These are phyloP conservation scores for Porites cylindrica DNA, from an alignment of 92 coral and sea anemone species.

Conservation along the genomic window DNA sequence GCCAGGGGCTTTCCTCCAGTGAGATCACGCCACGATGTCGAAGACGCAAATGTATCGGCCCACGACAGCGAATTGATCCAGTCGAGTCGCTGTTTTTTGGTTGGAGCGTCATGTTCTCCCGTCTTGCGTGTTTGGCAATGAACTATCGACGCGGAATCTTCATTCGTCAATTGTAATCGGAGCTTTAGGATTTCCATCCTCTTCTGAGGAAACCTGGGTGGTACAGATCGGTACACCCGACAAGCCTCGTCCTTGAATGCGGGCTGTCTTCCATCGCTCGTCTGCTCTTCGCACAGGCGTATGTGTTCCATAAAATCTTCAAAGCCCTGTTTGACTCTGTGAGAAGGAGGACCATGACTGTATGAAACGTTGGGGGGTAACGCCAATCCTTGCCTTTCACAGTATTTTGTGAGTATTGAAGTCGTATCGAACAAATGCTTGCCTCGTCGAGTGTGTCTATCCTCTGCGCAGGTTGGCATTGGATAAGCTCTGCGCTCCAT, in stretches of 20 bases:
- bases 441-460: no score
- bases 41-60: no score
- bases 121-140: background rate
- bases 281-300: background rate
- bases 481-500: no score
- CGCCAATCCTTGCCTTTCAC: no score
- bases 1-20: no score
- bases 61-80: no score
- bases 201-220: background rate
- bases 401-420: no score
- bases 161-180: background rate
- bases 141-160: background rate
- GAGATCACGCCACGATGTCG: no score
- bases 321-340: background rate
- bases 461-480: no score
- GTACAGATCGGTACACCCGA: background rate
- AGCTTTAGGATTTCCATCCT: background rate
- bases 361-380: no score
- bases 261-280: background rate
- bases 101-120: background rate
- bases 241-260: background rate
- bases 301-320: constrained; percentile 4
- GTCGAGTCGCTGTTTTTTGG: background rate
- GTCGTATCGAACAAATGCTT: no score
- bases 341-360: no score